Conservation (phyloP, 2,113 vertebrate genomes). For the Ceyx margarethae region DNA sequence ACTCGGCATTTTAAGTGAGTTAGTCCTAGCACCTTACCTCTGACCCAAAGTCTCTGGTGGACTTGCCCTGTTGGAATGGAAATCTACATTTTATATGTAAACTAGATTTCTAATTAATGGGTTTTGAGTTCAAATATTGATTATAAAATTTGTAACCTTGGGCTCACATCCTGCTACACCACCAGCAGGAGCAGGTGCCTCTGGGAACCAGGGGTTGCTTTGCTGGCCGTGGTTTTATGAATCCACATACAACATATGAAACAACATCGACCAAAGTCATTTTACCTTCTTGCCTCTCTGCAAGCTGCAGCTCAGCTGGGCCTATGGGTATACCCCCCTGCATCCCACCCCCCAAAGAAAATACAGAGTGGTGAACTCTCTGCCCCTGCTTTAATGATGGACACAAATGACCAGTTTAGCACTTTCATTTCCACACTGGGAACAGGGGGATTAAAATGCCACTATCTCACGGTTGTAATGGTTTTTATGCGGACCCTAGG, state of each 20-base stretch:
- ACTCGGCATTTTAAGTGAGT: neutral
- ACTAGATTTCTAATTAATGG: neutral
- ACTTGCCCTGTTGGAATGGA: neutral
- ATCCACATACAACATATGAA: neutral
- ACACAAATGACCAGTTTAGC: conserved; percentile 14
- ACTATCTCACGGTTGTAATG: conserved; percentile 17
- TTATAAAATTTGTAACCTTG: neutral
- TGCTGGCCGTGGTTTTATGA: neutral
- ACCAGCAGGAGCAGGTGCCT: neutral
- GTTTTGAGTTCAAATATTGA: neutral
- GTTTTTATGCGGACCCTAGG: conserved; percentile 13
- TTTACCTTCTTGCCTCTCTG: neutral
- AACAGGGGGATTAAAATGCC: conserved; percentile 47
- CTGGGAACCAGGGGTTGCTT: neutral
- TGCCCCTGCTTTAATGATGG: neutral
- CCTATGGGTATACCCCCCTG: neutral
- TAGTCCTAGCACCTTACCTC: neutral
- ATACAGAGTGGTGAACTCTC: neutral
- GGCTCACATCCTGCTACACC: neutral
- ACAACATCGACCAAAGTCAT: neutral
- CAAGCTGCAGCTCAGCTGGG: neutral
- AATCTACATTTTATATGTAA: neutral
- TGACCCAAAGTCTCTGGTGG: neutral
- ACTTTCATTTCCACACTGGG: conserved; percentile 33
- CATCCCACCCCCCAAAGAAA: neutral